Base-by-base conservation (phyloP, 2,113 vertebrate genomes). In the Beaufortia kweichowensis region DNA sequence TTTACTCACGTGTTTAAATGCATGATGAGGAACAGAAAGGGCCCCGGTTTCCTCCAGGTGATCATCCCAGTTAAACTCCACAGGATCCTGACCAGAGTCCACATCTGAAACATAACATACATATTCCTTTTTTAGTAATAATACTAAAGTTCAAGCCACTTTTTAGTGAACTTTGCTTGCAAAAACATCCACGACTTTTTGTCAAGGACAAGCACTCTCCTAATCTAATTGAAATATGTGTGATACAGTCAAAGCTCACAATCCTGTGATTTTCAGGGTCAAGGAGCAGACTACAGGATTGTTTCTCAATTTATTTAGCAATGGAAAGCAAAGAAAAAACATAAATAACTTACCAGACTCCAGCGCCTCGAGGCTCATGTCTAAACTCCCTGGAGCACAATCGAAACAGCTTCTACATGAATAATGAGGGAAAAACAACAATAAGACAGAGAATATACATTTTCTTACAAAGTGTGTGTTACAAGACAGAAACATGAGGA, bases 1-100 rank as follows among this genome's bases (percentile, higher is more conserved):
- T 57, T 23, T 76, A 91, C 96, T 92, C 86, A 99, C 97, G 60
- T 99, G 97, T 91, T 97, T 99, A 86, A 99, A 99, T 64, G 93
- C 94, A 35, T 94, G 93, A 79, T 98, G 97, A 12, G 97, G 96
- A 82, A 94, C 96, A 59, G 96, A 94, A 72, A 82, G 83, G 5
- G 95, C 90, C 65, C 93, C 95, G 3, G 93, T 96, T 87, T 99
- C 96, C 90, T 99, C 97, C 82, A 99, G 90, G 87, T 98, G 97
- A 75, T 98, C 96, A 81, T 99, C 97, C 97, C 97, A 99, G 85
- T 84, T 98, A 88, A 98, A 96, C 85, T 98, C 96, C 46, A 91
- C 89, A 77, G 92, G 91, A 84, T 99, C 96, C 90, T 94, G 88
- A 84, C 93, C 91, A 85, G 93, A 95, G 84, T 95, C 96, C 83